Evolutionary conservation across 2,888 invertebrate genomes (phyloP).

Genomic region (Brachypalpus laphriformis): DNA sequence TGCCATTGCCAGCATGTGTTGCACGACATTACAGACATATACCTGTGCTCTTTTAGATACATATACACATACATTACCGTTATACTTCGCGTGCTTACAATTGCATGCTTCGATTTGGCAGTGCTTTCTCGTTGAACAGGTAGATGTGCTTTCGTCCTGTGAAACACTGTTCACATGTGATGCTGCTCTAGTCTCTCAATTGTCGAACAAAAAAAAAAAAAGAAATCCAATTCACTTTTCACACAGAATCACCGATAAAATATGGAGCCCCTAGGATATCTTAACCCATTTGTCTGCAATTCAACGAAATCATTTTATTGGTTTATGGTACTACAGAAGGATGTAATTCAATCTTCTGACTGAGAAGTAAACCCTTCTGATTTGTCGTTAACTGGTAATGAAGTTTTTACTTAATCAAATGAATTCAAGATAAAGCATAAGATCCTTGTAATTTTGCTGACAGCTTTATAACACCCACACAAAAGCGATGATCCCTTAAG

Average conservation of each 20-base stretch:
- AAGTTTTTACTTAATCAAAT: background rate
- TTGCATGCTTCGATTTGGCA: slow-evolving; percentile 19
- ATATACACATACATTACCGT: too few relatives aligned
- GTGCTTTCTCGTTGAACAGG: slow-evolving; percentile 35
- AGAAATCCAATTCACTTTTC: slow-evolving; percentile 40
- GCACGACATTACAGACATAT: slow-evolving; percentile 21
- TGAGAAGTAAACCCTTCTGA: slow-evolving; percentile 15
- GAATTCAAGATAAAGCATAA: background rate
- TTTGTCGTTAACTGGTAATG: background rate
- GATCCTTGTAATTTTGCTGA: slow-evolving; percentile 11
- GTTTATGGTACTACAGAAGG: background rate
- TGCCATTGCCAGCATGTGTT: slow-evolving; percentile 44
- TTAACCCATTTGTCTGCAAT: slow-evolving; percentile 2
- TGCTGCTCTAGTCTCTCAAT: slow-evolving; percentile 22
- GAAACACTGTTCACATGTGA: background rate
- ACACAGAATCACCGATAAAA: slow-evolving; percentile 32
- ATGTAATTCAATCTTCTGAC: background rate
- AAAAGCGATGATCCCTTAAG: slow-evolving; percentile 9
- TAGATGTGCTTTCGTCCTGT: slow-evolving; percentile 37
- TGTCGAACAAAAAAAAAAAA: slow-evolving; percentile 27
- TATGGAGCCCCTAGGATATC: background rate
- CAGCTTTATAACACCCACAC: background rate
- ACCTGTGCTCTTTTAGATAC: background rate
- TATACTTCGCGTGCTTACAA: slow-evolving; percentile 23
- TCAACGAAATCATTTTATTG: slow-evolving; percentile 9